A percentile compares a stretch with the other conserved stretches of the same genome.
Conservation (phyloP, 1,140 invertebrate species). For the Drosophila tsacasi region DNA sequence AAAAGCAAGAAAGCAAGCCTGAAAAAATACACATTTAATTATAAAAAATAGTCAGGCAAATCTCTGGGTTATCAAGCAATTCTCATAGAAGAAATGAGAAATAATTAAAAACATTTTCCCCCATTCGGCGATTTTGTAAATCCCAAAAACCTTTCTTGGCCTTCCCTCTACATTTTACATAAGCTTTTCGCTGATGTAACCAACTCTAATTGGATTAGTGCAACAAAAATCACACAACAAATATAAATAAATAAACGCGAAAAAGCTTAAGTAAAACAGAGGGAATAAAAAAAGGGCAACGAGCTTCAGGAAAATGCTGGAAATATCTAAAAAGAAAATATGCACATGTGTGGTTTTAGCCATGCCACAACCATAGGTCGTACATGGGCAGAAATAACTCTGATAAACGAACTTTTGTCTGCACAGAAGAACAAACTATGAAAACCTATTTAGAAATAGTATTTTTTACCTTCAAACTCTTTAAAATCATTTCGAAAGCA, state of each 20-base stretch:
- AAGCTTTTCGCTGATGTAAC: background rate
- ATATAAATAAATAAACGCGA: constrained; percentile 6
- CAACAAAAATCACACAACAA: background rate
- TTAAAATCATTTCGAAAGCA: background rate
- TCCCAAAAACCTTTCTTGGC: background rate
- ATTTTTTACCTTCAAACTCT: background rate
- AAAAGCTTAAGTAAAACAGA: constrained; percentile 14
- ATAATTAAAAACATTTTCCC: background rate
- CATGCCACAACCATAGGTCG: background rate
- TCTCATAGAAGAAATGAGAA: background rate
- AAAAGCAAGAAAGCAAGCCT: background rate
- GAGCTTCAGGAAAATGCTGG: background rate
- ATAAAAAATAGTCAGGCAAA: background rate
- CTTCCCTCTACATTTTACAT: background rate
- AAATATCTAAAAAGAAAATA: constrained; percentile 17
- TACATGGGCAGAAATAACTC: constrained; percentile 12
- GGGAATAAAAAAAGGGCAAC: background rate
- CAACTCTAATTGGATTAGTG: constrained; percentile 41
- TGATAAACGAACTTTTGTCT: background rate
- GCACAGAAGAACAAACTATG: background rate
- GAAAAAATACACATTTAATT: background rate
- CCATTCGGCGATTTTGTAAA: background rate
- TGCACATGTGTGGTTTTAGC: constrained; percentile 19
- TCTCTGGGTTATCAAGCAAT: background rate
- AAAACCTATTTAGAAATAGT: background rate